Evolutionary conservation across 1,140 invertebrate species (phyloP), one percentile per base, ranked within the genome.

Genomic region (Drosophila insularis): DNA sequence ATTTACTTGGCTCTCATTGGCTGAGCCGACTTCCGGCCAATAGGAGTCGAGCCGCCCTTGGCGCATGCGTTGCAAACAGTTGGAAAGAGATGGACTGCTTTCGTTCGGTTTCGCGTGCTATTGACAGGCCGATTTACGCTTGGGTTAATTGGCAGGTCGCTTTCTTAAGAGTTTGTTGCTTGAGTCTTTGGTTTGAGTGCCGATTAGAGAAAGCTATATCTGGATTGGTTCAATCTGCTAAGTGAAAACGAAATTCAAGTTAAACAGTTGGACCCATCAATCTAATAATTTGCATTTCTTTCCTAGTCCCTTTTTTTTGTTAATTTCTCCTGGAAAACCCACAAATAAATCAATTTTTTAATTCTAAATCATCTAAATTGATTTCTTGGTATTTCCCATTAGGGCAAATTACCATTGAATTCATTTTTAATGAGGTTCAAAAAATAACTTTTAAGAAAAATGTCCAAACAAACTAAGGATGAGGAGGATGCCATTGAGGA

Each of bases 141-240:
- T 21, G 37, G 66, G 46, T 70, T 70, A 68, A 68, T 76, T 76
- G 64, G 23, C 46, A 71, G 62, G 67, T 62, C 50, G 21, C 31
- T 78, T 37, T 58, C 64, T 46, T 61, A 40, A 35, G 59, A 73
- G 86, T 86, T 90, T 66, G 86, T 86, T 61, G 80, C 71, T 90
- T 90, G 31, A 90, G 87, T 90, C 87, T 90, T 90, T 90, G 71
- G 87, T 90, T 90, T 86, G 75, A 76, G 81, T 27, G 35, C 11
- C 35, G 35, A 37, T 37, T 11, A 37, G 35, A 10, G 35, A 37
- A 37, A 37, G 11, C 35, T 37, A 37, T 13, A 13, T 37, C 35
- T 37, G 35, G 35, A 37, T 3, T 37, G 35, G 35, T 2, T 11
- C 35, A 37, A 37, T 11, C 10, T 37, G 13, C 10, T 37, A 37